These are phyloP conservation scores for Tetranychus urticae DNA, from an alignment of 1,140 invertebrate genomes.

Conservation along the genomic window DNA sequence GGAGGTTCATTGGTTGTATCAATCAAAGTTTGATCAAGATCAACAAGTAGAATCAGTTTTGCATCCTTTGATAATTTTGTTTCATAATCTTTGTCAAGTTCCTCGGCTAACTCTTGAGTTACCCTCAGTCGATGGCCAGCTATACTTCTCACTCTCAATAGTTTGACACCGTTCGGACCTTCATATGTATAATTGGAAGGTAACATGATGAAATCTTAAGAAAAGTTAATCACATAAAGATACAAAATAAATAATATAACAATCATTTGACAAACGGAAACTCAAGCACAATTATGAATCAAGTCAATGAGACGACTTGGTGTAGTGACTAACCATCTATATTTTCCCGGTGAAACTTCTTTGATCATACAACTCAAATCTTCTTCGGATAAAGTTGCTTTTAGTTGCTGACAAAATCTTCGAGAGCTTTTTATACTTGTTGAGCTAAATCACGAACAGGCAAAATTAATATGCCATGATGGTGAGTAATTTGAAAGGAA, in stretches of 20 bases:
- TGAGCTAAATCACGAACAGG: conserved; percentile 72
- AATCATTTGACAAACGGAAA: too few species aligned
- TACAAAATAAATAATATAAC: too few species aligned
- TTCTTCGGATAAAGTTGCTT: conserved; percentile 40
- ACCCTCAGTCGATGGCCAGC: conserved; percentile 63
- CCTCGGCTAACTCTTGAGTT: conserved; percentile 54
- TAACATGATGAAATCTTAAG: too few species aligned
- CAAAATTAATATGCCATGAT: conserved; percentile 37
- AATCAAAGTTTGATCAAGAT: conserved; percentile 94
- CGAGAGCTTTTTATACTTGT: conserved; percentile 41
- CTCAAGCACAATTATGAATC: conserved; percentile 50
- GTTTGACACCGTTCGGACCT: conserved; percentile 14
- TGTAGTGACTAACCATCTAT: conserved; percentile 40
- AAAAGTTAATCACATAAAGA: too few species aligned
- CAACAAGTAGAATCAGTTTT: conserved; percentile 81
- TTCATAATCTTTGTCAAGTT: conserved; percentile 70
- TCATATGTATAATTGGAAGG: not conserved
- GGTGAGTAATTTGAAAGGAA: not conserved
- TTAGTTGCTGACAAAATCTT: conserved; percentile 47
- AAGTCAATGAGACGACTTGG: conserved; percentile 80
- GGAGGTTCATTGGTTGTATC: conserved; percentile 92
- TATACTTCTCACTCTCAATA: conserved; percentile 63
- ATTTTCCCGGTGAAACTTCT: conserved; percentile 19
- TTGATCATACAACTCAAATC: conserved; percentile 49
- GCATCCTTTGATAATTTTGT: conserved; percentile 50